phyloP scores from a whole-genome alignment of 2,888 invertebrate genomes.

The Orthosia cruda region DNA sequence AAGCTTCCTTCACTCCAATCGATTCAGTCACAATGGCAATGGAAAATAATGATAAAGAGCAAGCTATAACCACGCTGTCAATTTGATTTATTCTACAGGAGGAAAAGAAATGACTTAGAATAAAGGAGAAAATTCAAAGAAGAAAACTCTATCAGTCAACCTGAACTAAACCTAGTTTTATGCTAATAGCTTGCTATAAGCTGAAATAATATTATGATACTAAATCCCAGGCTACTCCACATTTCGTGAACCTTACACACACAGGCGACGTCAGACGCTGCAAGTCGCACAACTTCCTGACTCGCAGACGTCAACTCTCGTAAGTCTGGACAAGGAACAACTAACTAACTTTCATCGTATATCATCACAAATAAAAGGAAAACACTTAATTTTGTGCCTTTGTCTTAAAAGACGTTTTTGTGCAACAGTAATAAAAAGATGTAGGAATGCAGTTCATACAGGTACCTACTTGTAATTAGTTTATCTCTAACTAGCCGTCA shows the following conservation, averaged over 20 bases:
- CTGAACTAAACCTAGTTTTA: neutral
- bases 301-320: constrained; percentile 71
- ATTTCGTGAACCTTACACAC: constrained; percentile 31
- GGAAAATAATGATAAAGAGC: too few species aligned
- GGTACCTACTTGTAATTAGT: too few species aligned
- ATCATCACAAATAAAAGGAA: constrained; percentile 71
- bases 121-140: too few species aligned
- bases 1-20: too few species aligned
- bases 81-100: too few species aligned
- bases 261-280: constrained; percentile 65
- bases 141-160: too few species aligned
- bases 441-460: neutral
- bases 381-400: constrained; percentile 56
- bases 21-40: too few species aligned
- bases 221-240: constrained; percentile 6
- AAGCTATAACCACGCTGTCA: too few species aligned
- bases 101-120: too few species aligned
- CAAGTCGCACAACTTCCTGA: constrained; percentile 74
- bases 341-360: constrained; percentile 75
- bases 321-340: constrained; percentile 76
- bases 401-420: constrained; percentile 35
- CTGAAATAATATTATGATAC: too few species aligned
- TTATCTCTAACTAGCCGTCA: too few species aligned
- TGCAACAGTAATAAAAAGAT: neutral
- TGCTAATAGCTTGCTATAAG: neutral